These are phyloP conservation scores for Varanus salvator DNA, from an alignment of 2,113 vertebrate species.

Conservation along the genomic window DNA sequence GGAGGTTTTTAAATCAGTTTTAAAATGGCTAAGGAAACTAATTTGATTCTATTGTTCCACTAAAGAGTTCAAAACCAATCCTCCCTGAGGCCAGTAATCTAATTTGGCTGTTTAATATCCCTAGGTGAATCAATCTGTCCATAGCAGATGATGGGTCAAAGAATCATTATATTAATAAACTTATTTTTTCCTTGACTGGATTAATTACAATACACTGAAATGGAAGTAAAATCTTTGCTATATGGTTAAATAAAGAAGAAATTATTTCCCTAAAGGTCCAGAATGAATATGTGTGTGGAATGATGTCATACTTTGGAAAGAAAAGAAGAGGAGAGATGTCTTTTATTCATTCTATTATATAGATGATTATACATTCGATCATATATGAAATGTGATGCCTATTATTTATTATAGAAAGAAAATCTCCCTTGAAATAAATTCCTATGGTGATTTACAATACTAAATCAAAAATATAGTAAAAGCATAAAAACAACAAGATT, in stretches of 20 bases:
- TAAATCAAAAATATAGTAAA: not conserved
- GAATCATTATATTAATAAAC: conserved; percentile 9
- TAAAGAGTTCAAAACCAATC: conserved; percentile 17
- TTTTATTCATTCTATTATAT: not conserved
- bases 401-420: not conserved
- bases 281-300: not conserved
- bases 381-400: not conserved
- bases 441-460: not conserved
- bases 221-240: conserved; percentile 9
- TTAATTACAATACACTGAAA: not conserved
- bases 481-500: not conserved
- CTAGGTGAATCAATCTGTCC: not conserved
- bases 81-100: not conserved
- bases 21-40: not conserved
- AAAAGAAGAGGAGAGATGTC: not conserved
- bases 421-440: not conserved
- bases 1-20: not conserved
- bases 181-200: conserved; percentile 22
- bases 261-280: conserved; percentile 14
- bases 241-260: conserved; percentile 18
- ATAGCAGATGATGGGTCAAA: conserved; percentile 24
- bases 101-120: conserved; percentile 2
- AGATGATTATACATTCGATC: not conserved
- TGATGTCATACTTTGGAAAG: not conserved
- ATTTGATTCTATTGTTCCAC: conserved; percentile 25